Percentiles rank a stretch among this genome's conserved stretches.
Conservation (phyloP, 2,888 invertebrate genomes). For the Rhagium mordax region DNA sequence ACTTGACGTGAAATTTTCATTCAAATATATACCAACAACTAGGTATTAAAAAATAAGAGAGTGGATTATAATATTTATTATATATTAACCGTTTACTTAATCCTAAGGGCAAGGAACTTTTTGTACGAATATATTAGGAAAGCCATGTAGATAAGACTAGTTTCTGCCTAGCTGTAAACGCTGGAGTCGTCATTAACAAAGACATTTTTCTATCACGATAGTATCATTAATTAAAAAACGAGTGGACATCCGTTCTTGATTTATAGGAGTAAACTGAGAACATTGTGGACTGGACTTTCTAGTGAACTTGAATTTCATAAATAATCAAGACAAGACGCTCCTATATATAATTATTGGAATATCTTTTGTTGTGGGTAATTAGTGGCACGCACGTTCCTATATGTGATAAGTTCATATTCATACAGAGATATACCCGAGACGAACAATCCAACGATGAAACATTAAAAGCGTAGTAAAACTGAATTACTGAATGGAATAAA, state of each 20-base stretch:
- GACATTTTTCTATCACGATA: neutral
- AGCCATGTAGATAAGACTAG: neutral
- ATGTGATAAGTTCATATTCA: neutral
- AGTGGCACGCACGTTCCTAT: neutral
- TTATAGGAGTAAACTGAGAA: neutral
- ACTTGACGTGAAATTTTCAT: too few relatives aligned
- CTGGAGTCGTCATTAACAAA: neutral
- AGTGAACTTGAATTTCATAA: neutral
- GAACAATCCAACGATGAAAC: constrained; percentile 10
- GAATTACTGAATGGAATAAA: constrained; percentile 44
- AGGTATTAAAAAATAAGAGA: too few relatives aligned
- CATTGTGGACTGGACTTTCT: neutral
- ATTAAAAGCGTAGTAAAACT: constrained; percentile 37
- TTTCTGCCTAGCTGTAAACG: neutral
- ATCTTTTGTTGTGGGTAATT: neutral
- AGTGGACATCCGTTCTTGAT: constrained; percentile 3
- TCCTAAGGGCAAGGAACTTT: too few relatives aligned
- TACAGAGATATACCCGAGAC: neutral
- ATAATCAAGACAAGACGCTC: too few relatives aligned
- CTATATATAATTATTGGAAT: neutral
- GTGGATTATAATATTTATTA: too few relatives aligned
- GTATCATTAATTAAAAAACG: neutral
- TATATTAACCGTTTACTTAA: too few relatives aligned
- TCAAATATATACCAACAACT: too few relatives aligned
- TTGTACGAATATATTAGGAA: too few relatives aligned